A percentile compares a stretch with the other conserved stretches of the same genome.
phyloP scores from a whole-genome alignment of 1,140 invertebrate genomes.

The Neuroterus valhalla region DNA sequence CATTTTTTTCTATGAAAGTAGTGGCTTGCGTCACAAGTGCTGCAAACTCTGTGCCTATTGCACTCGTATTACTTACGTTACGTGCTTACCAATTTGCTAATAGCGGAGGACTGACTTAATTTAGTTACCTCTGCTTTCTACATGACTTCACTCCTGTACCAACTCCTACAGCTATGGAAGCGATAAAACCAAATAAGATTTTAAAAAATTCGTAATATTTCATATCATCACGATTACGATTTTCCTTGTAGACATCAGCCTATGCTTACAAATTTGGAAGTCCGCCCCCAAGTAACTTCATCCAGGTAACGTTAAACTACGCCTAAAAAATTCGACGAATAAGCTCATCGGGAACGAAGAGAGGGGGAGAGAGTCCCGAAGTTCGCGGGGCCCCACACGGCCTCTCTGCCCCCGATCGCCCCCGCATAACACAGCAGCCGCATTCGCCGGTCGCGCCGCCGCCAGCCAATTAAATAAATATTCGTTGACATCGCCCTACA shows the following conservation, averaged over 20 bases:
- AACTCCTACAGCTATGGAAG: conserved; percentile 15
- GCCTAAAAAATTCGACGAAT: neutral
- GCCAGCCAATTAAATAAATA: conserved; percentile 74
- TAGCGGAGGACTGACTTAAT: conserved; percentile 17
- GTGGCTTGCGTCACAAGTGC: neutral
- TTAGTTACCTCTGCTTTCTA: neutral
- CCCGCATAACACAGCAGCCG: conserved; percentile 68
- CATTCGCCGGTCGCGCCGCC: conserved; percentile 62
- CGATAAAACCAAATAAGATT: neutral
- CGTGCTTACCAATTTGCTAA: conserved; percentile 28
- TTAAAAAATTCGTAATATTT: neutral
- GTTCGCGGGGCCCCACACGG: conserved; percentile 47
- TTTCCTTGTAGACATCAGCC: too few species aligned
- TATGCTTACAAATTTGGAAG: too few species aligned
- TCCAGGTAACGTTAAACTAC: conserved; percentile 54
- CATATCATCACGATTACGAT: neutral
- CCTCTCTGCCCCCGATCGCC: conserved; percentile 60
- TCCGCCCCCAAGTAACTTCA: too few species aligned
- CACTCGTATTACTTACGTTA: conserved; percentile 4
- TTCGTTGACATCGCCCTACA: conserved; percentile 72
- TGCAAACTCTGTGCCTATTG: conserved; percentile 10
- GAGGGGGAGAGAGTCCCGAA: conserved; percentile 9
- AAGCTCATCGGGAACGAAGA: too few species aligned
- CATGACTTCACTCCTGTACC: conserved; percentile 1
- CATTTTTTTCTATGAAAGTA: conserved; percentile 20